Evolutionary conservation across 2,113 vertebrate species (phyloP), one percentile per base, ranked within the genome.

Genomic region (Pelmatolapia mariae): DNA sequence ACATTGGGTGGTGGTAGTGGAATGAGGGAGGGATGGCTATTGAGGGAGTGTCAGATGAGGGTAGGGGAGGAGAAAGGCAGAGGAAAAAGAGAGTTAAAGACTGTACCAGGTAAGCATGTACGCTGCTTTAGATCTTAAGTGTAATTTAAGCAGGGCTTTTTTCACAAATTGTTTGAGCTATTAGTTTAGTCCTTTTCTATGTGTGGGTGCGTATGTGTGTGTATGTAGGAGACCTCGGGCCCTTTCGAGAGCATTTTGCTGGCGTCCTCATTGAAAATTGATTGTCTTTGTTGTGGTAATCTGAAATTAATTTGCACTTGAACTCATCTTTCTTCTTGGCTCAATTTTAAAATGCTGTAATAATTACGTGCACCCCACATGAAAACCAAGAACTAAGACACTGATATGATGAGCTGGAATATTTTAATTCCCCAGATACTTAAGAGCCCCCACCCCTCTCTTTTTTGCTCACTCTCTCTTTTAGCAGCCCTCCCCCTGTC

Each of bases 231-330:
- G 96, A 97, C 96, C 97, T 93, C 96, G 96, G 96, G 87, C 96
- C 96, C 96, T 97, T 94, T 96, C 94, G 94, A 96, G 97, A 97
- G 97, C 96, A 96, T 97, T 99, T 98, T 97, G 96, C 97, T 96
- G 97, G 96, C 95, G 92, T 97, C 96, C 97, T 97, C 94, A 94
- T 97, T 95, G 95, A 98, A 96, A 97, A 97, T 97, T 96, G 97
- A 97, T 97, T 97, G 97, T 97, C 97, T 98, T 98, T 98, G 98
- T 98, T 98, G 98, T 98, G 97, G 96, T 99, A 98, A 99, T 98
- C 98, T 98, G 97, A 98, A 99, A 98, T 99, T 98, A 98, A 99
- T 99, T 99, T 98, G 97, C 97, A 98, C 98, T 98, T 98, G 97
- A 98, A 98, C 98, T 97, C 97, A 97, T 98, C 98, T 98, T 99